Evolutionary conservation across 2,113 vertebrate species (phyloP).

Genomic region (Upupa epops): DNA sequence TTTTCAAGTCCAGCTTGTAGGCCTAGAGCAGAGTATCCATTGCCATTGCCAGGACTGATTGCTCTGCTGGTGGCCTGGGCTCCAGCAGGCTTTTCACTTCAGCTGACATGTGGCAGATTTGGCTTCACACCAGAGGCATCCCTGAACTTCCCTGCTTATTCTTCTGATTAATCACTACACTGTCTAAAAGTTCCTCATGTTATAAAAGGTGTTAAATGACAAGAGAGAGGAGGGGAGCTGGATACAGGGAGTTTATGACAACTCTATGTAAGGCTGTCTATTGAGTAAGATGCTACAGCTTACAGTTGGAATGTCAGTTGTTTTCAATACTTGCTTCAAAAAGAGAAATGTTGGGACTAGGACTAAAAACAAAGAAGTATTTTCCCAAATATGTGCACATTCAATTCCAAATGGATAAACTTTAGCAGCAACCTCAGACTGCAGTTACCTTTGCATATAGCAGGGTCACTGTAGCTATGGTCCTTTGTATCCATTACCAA

Average conservation of each 20-base stretch:
- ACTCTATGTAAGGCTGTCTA: accelerated
- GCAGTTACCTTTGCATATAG: neutral
- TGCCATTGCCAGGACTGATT: neutral
- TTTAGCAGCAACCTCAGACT: neutral
- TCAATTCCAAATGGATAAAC: neutral
- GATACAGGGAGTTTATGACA: neutral
- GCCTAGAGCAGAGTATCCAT: neutral
- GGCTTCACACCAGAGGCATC: neutral
- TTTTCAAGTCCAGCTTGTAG: neutral
- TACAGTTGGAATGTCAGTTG: neutral
- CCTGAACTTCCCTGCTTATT: conserved; percentile 31
- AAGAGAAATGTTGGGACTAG: neutral
- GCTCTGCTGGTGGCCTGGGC: conserved; percentile 15
- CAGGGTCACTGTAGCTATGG: neutral
- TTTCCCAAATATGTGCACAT: neutral
- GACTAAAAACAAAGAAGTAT: neutral
- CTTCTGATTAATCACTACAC: conserved; percentile 49
- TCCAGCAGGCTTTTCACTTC: conserved; percentile 38
- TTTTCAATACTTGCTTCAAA: neutral
- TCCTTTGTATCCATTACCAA: neutral
- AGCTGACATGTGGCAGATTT: conserved; percentile 14
- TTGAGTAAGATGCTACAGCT: neutral
- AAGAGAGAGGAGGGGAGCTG: neutral
- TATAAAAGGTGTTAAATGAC: conserved; percentile 39
- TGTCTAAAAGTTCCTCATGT: conserved; percentile 14